Conservation (phyloP, 2,888 invertebrate species). For the Xanthia icteritia region DNA sequence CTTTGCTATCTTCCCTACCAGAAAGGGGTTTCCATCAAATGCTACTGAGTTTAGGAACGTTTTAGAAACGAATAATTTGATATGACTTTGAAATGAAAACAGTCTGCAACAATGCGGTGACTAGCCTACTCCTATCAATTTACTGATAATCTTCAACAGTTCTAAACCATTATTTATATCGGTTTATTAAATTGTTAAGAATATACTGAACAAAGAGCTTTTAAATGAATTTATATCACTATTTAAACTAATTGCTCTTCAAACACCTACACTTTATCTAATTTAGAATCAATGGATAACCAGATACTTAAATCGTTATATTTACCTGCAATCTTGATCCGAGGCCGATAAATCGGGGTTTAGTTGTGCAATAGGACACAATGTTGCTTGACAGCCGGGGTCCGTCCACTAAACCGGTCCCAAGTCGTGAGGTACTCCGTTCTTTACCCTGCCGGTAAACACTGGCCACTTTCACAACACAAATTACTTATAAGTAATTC, state of each 20-base stretch:
- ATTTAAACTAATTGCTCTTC: slow-evolving; percentile 24
- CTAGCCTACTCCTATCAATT: neutral
- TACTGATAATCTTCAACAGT: neutral
- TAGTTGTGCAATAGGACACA: slow-evolving; percentile 69
- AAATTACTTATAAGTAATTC: slow-evolving; percentile 52
- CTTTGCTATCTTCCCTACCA: neutral
- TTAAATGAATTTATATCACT: slow-evolving; percentile 23
- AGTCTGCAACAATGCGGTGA: neutral
- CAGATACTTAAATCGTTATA: slow-evolving; percentile 51
- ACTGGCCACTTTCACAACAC: slow-evolving; percentile 65
- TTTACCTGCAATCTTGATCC: slow-evolving; percentile 58
- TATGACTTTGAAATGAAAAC: slow-evolving; percentile 7
- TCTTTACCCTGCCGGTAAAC: slow-evolving; percentile 63
- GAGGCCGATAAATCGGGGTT: slow-evolving; percentile 57
- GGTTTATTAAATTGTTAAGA: slow-evolving; percentile 23
- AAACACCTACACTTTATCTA: slow-evolving; percentile 37
- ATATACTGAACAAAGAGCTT: slow-evolving; percentile 30
- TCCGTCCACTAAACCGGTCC: slow-evolving; percentile 70
- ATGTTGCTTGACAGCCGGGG: slow-evolving; percentile 64
- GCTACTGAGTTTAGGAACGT: neutral
- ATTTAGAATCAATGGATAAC: slow-evolving; percentile 43
- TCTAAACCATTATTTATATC: slow-evolving; percentile 13
- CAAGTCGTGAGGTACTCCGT: slow-evolving; percentile 53
- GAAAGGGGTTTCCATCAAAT: neutral
- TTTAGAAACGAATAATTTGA: neutral